These are phyloP conservation scores for Nasalis larvatus DNA, from an alignment of 2,113 vertebrate species.

Conservation along the genomic window DNA sequence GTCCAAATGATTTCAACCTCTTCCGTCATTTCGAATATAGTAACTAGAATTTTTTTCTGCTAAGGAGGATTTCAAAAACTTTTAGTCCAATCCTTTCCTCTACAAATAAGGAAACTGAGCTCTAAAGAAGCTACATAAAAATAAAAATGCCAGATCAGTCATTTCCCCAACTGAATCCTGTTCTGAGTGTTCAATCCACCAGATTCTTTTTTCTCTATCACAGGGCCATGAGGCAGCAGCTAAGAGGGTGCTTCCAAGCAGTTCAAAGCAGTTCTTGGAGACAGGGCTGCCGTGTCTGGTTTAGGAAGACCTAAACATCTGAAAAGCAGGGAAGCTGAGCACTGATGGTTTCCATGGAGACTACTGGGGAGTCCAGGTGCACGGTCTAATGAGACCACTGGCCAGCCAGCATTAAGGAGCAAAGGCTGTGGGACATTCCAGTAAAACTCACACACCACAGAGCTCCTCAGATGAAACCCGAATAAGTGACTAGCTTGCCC, in stretches of 20 bases:
- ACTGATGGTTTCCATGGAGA: conserved; percentile 60
- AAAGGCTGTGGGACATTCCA: conserved; percentile 24
- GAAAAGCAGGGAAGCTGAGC: background rate
- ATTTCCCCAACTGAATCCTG: background rate
- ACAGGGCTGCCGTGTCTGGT: background rate
- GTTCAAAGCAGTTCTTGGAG: background rate
- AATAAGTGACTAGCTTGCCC: background rate
- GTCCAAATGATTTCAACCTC: background rate
- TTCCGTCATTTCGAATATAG: background rate
- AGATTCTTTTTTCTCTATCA: background rate
- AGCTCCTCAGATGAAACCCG: background rate
- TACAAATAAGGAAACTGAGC: conserved; percentile 18
- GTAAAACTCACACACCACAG: background rate
- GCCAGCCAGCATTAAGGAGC: background rate
- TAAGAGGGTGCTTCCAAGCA: background rate
- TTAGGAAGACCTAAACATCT: background rate
- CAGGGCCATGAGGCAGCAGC: no score
- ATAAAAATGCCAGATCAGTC: background rate
- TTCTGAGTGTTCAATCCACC: background rate
- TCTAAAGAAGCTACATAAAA: background rate
- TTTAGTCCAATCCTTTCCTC: background rate
- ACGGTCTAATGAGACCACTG: background rate
- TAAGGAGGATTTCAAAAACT: background rate
- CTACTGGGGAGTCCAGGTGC: background rate
- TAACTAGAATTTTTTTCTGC: background rate